Conservation (phyloP, 2,888 invertebrate species). For the Harpagoxenus sublaevis region DNA sequence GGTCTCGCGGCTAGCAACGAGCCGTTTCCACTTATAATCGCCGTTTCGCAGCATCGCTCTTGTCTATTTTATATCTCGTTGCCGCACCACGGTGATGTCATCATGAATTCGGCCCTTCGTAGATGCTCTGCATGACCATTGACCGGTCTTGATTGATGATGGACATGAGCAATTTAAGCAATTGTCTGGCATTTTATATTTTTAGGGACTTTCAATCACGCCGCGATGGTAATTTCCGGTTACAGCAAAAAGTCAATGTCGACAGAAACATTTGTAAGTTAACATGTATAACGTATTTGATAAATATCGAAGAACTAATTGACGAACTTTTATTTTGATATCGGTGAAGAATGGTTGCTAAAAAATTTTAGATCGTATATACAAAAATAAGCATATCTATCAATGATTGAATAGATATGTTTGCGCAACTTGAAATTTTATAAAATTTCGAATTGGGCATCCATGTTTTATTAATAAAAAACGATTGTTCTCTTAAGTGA, state of each 20-base stretch:
- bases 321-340: neutral
- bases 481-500: neutral
- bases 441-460: neutral
- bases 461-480: neutral
- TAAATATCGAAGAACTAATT: neutral
- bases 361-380: neutral
- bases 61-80: neutral
- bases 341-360: neutral
- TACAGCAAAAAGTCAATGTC: neutral
- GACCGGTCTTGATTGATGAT: neutral
- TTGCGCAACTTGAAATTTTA: neutral
- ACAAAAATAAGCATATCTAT: neutral
- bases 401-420: too few species aligned
- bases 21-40: slow-evolving; percentile 27
- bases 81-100: slow-evolving; percentile 28
- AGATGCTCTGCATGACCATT: slow-evolving; percentile 26
- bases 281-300: neutral
- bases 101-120: slow-evolving; percentile 18
- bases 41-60: neutral
- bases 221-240: neutral
- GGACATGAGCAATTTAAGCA: neutral
- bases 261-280: neutral
- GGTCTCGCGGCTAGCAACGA: neutral
- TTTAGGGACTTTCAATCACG: neutral
- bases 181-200: neutral